Evolutionary conservation across 1,140 invertebrate species (phyloP).

Genomic region (Apis laboriosa): DNA sequence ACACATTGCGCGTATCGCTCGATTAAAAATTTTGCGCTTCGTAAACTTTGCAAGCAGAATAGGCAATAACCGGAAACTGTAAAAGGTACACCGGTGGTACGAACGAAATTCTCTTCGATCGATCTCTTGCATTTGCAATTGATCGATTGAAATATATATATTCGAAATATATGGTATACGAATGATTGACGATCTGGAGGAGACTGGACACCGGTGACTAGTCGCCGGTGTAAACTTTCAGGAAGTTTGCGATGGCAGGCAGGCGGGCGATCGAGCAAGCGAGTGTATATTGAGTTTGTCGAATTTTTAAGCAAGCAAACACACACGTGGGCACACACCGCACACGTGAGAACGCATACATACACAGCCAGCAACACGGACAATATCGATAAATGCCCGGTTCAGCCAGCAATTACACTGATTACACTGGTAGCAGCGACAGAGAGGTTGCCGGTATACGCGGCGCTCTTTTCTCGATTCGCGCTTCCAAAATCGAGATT

Average conservation of each 20-base stretch:
- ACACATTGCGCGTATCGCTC: no score
- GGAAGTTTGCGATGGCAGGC: conserved; percentile 27
- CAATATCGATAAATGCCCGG: conserved; percentile 54
- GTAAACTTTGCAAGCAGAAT: conserved; percentile 24
- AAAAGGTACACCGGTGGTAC: neutral
- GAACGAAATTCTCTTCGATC: no score
- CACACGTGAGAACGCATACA: conserved; percentile 53
- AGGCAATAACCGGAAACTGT: neutral
- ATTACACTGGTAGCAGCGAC: conserved; percentile 38
- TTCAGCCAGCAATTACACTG: conserved; percentile 52
- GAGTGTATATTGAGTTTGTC: conserved; percentile 26
- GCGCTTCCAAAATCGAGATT: neutral
- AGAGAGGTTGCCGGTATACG: neutral
- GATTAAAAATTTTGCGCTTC: neutral
- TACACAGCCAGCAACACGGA: conserved; percentile 53
- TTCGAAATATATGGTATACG: no score
- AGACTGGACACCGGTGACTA: neutral
- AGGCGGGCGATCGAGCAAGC: conserved; percentile 50
- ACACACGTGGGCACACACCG: conserved; percentile 57
- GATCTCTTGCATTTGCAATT: neutral
- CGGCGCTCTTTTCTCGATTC: conserved; percentile 21
- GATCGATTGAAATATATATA: no score
- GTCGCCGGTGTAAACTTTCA: neutral
- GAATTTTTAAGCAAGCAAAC: conserved; percentile 51
- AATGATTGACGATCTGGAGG: neutral